phyloP scores from a whole-genome alignment of 2,888 invertebrate species.

The Elegia similella region DNA sequence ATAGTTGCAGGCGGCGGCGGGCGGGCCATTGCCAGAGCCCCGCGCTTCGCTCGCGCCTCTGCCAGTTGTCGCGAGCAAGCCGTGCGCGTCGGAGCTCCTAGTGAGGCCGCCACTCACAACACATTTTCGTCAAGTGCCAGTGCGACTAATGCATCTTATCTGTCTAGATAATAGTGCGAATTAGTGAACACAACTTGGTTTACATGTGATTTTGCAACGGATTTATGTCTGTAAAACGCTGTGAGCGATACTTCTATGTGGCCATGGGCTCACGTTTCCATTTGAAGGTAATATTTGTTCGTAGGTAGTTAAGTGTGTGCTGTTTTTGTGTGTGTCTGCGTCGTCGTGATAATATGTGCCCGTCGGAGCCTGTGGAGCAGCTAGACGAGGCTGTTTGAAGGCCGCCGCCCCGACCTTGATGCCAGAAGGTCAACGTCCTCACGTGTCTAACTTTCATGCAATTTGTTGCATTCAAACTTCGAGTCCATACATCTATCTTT shows the following conservation, averaged over 20 bases:
- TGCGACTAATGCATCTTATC: conserved; percentile 67
- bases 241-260: conserved; percentile 63
- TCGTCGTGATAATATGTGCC: conserved; percentile 50
- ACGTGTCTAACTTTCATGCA: conserved; percentile 63
- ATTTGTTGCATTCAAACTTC: conserved; percentile 36
- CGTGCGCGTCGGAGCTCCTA: conserved; percentile 67
- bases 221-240: conserved; percentile 55
- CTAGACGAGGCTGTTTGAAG: conserved; percentile 78
- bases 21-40: conserved; percentile 9
- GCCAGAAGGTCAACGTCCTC: conserved; percentile 77
- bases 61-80: conserved; percentile 63
- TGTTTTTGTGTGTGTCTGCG: conserved; percentile 53
- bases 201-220: conserved; percentile 51
- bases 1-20: conserved; percentile 63
- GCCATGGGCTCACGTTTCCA: conserved; percentile 72
- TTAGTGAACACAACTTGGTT: conserved; percentile 56
- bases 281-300: conserved; percentile 65
- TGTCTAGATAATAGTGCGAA: conserved; percentile 65
- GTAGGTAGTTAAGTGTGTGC: conserved; percentile 52
- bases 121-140: conserved; percentile 33
- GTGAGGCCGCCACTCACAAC: conserved; percentile 59
- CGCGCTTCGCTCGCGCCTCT: conserved; percentile 44
- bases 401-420: conserved; percentile 78
- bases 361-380: conserved; percentile 55
- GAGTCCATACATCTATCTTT: background rate